Base-by-base conservation (phyloP, 2,888 invertebrate species). In the Aspidiotus rigidus region DNA sequence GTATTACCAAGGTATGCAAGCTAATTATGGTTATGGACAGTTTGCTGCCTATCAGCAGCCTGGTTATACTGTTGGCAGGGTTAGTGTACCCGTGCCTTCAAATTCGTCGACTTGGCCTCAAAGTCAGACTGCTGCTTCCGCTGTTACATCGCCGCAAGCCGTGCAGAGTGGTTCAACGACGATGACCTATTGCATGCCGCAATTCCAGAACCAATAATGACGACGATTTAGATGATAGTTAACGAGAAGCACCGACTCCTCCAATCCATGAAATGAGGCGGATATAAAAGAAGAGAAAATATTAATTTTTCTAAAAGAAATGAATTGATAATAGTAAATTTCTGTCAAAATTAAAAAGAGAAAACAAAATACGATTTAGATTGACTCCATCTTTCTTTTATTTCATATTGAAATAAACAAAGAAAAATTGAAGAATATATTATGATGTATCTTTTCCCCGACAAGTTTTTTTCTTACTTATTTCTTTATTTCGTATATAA, bases 121-220 rank as follows among this genome's bases (percentile, higher is more conserved):
- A 40, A 77, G 77, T 69, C 79, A 77, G 49, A 70, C 74, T 57
- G 71, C 72, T 64, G 62, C 73, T 53, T 72, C 71, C 66, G 86
- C 85, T 80, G 85, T 84, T 79, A 81, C 82, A 77, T 83, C 83
- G 74, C 83, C 82, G 74, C 83, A 79, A 79, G 80, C 78, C 73
- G 78, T 76, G 57, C 76, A 62, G 56, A 62, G 69, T 57, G 62
- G 62, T 62, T 77, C 79, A 77, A 73, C 78, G 82, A 78, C 79
- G 79, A 76, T 77, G 67, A 79, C 80, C 79, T 80, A 80, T 77
- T 83, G 86, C 78, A 87, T 90, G 83, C 88, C 87, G 77, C 88
- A 90, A 82, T 91, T 90, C 81, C 90, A 88, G 77, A 85, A 89
- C 79, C 90, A 91, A 87, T 90, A 89, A 86, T 59, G 15, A 67